phyloP scores from a whole-genome alignment of 2,888 invertebrate genomes.

The Agrotis clavis region DNA sequence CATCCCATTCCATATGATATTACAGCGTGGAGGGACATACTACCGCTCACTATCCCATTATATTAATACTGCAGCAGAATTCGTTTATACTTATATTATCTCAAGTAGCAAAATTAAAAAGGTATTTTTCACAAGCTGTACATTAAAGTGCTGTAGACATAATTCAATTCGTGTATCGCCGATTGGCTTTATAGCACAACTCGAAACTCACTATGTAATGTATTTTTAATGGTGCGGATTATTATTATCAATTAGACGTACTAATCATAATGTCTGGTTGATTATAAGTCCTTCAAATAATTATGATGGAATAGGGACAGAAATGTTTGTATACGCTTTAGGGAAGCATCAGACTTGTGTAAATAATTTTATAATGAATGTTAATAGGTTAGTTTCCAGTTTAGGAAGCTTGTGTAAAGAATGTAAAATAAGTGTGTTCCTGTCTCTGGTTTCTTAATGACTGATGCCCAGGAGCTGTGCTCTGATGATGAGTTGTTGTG shows the following conservation, averaged over 20 bases:
- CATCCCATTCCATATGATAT: constrained; percentile 56
- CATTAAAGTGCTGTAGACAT: constrained; percentile 43
- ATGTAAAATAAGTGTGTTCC: constrained; percentile 59
- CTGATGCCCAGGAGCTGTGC: constrained; percentile 72
- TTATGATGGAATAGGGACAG: constrained; percentile 54
- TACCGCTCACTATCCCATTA: constrained; percentile 29
- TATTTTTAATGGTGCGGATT: constrained; percentile 54
- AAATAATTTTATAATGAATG: constrained; percentile 67
- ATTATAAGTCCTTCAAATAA: constrained; percentile 57
- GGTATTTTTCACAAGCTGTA: constrained; percentile 39
- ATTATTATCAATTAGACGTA: constrained; percentile 65
- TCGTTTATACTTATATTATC: constrained; percentile 27
- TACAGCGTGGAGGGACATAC: constrained; percentile 20
- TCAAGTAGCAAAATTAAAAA: constrained; percentile 24
- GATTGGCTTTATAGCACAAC: constrained; percentile 38
- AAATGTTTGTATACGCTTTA: constrained; percentile 82
- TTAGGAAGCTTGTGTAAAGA: constrained; percentile 53
- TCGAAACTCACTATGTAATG: constrained; percentile 40
- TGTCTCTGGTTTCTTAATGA: constrained; percentile 56
- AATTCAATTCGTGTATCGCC: constrained; percentile 32
- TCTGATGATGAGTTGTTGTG: constrained; percentile 63
- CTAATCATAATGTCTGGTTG: constrained; percentile 64
- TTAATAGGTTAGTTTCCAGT: constrained; percentile 52
- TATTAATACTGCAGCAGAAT: constrained; percentile 13
- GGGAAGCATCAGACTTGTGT: constrained; percentile 72